phyloP scores from a whole-genome alignment of 1,140 invertebrate species.

The Dendrolimus kikuchii region DNA sequence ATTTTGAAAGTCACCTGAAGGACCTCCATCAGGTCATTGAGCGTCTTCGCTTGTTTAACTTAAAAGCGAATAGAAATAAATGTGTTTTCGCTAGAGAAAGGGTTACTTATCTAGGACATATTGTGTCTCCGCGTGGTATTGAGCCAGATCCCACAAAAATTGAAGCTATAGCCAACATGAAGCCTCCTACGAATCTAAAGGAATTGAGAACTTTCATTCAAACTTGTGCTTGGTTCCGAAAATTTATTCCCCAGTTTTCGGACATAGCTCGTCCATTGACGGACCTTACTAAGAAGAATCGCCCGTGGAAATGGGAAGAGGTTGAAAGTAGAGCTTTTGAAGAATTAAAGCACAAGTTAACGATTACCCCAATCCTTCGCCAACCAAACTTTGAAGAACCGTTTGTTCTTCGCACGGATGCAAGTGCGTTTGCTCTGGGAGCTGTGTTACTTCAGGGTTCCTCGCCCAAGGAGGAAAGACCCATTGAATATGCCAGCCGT shows the following conservation, averaged over 20 bases:
- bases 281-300: conserved; percentile 6
- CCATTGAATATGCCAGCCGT: conserved; percentile 5
- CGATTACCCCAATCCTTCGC: not conserved
- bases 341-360: not conserved
- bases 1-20: conserved; percentile 37
- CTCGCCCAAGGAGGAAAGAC: not conserved
- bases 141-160: conserved; percentile 10
- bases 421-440: conserved; percentile 4
- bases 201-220: conserved; percentile 5
- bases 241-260: conserved; percentile 6
- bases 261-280: not conserved
- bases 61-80: conserved; percentile 12
- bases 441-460: conserved; percentile 8
- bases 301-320: not conserved
- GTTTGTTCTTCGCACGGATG: conserved; percentile 3
- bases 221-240: conserved; percentile 8
- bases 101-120: conserved; percentile 8
- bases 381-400: conserved; percentile 5
- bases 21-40: conserved; percentile 31
- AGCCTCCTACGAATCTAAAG: conserved; percentile 1
- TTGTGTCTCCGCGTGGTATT: conserved; percentile 2
- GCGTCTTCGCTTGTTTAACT: conserved; percentile 10
- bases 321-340: conserved; percentile 5
- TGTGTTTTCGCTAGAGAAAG: conserved; percentile 6
- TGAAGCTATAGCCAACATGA: not conserved